Evolutionary conservation across 2,113 vertebrate genomes (phyloP).

Genomic region (Pelodiscus sinensis): DNA sequence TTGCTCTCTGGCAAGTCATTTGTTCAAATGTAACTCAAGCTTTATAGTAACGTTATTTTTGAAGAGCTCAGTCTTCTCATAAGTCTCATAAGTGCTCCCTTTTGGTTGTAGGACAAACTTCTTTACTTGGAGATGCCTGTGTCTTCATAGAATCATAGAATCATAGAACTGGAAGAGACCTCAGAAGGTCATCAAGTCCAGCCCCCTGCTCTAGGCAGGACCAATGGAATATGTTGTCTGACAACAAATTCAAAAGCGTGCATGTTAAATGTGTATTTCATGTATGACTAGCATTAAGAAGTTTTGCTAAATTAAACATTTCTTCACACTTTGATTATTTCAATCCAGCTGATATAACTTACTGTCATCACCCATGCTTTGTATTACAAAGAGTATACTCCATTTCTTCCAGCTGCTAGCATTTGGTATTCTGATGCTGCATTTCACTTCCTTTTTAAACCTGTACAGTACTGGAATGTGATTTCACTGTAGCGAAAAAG

Average conservation of each 20-base stretch:
- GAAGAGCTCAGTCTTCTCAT: background rate
- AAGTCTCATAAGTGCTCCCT: background rate
- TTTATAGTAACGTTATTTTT: background rate
- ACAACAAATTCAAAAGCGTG: background rate
- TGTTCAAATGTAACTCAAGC: background rate
- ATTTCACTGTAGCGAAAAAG: background rate
- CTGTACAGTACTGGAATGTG: background rate
- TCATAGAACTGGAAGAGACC: too few relatives aligned
- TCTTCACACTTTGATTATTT: background rate
- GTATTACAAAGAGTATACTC: rapidly evolving
- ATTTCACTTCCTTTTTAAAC: background rate
- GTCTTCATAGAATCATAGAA: too few relatives aligned
- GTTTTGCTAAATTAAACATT: background rate
- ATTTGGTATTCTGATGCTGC: background rate
- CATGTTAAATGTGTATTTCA: background rate
- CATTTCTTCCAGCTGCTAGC: background rate
- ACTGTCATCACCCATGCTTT: background rate
- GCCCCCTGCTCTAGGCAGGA: too few relatives aligned
- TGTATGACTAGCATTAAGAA: background rate
- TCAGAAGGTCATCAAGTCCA: too few relatives aligned
- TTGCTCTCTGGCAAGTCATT: background rate
- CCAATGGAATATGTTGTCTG: background rate
- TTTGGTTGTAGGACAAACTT: background rate
- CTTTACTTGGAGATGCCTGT: background rate
- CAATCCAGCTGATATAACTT: background rate